Conservation (phyloP, 2,888 invertebrate species). For the Drosophila acutilabella region DNA sequence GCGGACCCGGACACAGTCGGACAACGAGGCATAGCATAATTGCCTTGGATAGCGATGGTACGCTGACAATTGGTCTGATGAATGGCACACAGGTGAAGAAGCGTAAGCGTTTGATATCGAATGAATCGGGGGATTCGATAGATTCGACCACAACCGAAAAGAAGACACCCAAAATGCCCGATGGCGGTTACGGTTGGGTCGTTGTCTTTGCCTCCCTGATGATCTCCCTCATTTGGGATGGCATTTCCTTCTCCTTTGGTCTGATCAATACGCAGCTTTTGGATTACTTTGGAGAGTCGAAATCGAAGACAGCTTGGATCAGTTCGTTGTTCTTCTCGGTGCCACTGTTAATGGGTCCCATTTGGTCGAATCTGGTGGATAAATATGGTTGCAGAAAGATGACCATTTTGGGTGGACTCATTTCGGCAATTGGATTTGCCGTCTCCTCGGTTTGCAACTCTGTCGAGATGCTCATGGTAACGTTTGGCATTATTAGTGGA, state of each 20-base stretch:
- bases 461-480: conserved; percentile 92
- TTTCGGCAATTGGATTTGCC: conserved; percentile 91
- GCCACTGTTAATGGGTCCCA: conserved; percentile 91
- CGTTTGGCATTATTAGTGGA: conserved; percentile 94
- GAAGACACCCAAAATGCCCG: conserved; percentile 84
- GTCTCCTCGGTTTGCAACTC: conserved; percentile 90
- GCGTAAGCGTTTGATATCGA: conserved; percentile 83
- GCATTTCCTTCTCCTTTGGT: conserved; percentile 97
- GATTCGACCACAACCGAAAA: conserved; percentile 83
- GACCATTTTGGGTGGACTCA: conserved; percentile 90
- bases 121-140: conserved; percentile 84
- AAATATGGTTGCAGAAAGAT: conserved; percentile 93
- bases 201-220: conserved; percentile 94
- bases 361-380: conserved; percentile 91
- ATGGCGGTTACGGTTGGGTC: conserved; percentile 85
- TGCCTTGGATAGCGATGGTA: conserved; percentile 63
- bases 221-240: conserved; percentile 96
- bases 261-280: conserved; percentile 93
- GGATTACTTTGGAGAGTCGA: conserved; percentile 91
- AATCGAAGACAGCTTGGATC: conserved; percentile 95
- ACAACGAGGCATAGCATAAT: conserved; percentile 71
- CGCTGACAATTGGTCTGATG: conserved; percentile 50
- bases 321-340: conserved; percentile 95
- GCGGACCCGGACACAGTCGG: conserved; percentile 58
- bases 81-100: conserved; percentile 66